Conservation (phyloP, 2,113 vertebrate species). For the Otus sunia region DNA sequence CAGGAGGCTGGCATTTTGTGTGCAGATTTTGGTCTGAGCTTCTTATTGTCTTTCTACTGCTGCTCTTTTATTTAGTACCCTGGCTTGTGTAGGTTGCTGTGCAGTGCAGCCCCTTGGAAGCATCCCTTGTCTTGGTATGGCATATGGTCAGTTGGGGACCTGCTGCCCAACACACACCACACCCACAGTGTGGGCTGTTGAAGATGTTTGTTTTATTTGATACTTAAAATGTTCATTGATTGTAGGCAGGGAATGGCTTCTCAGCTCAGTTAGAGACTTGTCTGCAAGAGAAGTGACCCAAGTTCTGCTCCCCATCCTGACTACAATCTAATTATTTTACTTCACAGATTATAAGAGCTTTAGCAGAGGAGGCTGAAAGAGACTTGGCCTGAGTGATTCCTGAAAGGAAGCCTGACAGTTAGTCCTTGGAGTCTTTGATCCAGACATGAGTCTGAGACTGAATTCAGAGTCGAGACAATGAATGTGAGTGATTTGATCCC, state of each 20-base stretch:
- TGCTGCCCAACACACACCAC: not conserved
- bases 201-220: not conserved
- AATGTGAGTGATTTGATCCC: not conserved
- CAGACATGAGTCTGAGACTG: not conserved
- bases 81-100: not conserved
- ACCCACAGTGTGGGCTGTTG: not conserved
- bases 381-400: not conserved
- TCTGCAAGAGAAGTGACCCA: not conserved
- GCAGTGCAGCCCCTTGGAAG: not conserved
- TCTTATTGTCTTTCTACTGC: not conserved
- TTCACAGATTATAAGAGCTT: not conserved
- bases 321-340: not conserved
- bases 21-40: not conserved
- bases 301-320: not conserved
- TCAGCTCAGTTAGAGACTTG: not conserved
- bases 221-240: not conserved
- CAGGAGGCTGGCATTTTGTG: not conserved
- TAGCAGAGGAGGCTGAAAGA: not conserved
- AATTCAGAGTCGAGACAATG: not conserved
- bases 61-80: not conserved
- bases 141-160: not conserved
- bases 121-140: not conserved
- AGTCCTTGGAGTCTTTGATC: not conserved
- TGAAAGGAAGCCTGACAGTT: not conserved
- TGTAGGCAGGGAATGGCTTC: not conserved